phyloP scores from a whole-genome alignment of 2,888 invertebrate species.

The Portevinia maculata region DNA sequence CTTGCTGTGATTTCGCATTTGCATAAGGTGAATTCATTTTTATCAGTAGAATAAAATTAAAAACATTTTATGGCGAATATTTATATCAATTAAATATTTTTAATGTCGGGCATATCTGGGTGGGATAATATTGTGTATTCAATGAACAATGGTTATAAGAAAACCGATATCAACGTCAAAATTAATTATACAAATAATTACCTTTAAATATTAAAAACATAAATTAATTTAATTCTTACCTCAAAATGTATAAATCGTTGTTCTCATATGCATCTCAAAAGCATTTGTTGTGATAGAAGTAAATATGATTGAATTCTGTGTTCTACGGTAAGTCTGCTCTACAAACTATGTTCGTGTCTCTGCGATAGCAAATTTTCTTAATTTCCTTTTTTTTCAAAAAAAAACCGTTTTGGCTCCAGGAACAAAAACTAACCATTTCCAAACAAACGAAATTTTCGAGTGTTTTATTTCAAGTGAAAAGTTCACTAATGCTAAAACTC shows the following conservation, averaged over 20 bases:
- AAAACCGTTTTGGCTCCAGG: no score
- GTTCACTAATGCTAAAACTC: no score
- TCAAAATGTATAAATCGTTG: slow-evolving; percentile 46
- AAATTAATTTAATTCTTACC: slow-evolving; percentile 58
- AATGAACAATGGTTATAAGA: slow-evolving; percentile 31
- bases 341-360: no score
- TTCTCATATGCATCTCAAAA: slow-evolving; percentile 48
- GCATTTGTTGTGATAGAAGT: slow-evolving; percentile 20
- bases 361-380: no score
- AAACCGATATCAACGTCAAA: background rate
- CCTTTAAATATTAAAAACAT: slow-evolving; percentile 39
- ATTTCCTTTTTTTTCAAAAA: no score
- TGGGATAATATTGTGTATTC: slow-evolving; percentile 27
- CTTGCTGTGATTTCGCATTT: no score
- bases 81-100: background rate
- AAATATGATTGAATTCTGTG: background rate
- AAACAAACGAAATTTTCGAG: no score
- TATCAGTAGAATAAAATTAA: background rate
- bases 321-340: slow-evolving; percentile 21
- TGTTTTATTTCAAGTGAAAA: no score
- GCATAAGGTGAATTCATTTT: no score
- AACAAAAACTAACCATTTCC: no score
- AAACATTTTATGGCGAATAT: background rate
- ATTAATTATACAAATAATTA: slow-evolving; percentile 16
- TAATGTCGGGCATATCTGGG: slow-evolving; percentile 54